These are phyloP conservation scores for Coelopa pilipes DNA, from an alignment of 2,888 invertebrate species.

Conservation along the genomic window DNA sequence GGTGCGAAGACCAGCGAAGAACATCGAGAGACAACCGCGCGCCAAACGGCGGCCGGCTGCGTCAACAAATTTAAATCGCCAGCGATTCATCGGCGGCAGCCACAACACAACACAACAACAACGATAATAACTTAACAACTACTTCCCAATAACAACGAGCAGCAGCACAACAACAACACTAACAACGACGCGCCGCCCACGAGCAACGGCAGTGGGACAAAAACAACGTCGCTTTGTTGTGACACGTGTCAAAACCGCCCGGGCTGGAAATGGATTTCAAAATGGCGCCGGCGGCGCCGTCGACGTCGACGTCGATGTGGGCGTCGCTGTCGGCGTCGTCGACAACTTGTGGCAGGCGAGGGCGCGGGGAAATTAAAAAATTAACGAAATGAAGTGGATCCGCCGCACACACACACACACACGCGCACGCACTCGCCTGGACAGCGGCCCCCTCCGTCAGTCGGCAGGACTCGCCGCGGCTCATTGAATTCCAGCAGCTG, in stretches of 20 bases:
- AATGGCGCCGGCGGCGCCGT: not conserved
- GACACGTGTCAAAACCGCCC: not conserved
- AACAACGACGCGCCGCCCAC: too few relatives aligned
- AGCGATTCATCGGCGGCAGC: too few relatives aligned
- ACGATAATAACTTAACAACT: too few relatives aligned
- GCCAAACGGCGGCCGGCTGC: too few relatives aligned
- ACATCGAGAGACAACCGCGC: too few relatives aligned
- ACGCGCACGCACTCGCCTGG: not conserved
- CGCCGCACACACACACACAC: not conserved
- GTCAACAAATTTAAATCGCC: too few relatives aligned
- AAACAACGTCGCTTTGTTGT: not conserved
- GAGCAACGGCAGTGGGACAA: not conserved
- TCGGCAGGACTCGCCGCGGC: not conserved
- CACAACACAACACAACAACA: too few relatives aligned
- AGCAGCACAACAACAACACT: too few relatives aligned
- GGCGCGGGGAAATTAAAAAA: not conserved
- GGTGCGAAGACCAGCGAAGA: too few relatives aligned
- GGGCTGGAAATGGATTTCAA: not conserved
- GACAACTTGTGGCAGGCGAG: not conserved
- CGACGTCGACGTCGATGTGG: not conserved
- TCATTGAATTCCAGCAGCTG: too few relatives aligned
- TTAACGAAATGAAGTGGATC: slow-evolving; percentile 8
- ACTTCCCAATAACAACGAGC: too few relatives aligned
- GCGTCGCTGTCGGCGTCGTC: not conserved
- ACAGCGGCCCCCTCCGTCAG: not conserved